phyloP scores from a whole-genome alignment of 2,113 vertebrate species.

The Ptyas mucosa region DNA sequence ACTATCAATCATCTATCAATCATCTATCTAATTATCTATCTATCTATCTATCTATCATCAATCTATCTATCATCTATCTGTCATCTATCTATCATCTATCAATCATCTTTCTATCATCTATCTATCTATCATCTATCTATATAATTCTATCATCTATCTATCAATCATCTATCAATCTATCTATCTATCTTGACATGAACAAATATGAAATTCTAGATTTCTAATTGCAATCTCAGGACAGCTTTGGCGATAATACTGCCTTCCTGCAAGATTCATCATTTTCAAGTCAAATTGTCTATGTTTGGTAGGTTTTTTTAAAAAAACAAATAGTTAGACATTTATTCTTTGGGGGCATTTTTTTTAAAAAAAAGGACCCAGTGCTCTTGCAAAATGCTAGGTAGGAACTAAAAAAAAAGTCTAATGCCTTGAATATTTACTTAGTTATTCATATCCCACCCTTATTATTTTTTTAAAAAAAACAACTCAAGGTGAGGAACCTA shows the following conservation, averaged over 20 bases:
- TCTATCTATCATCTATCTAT: too few relatives aligned
- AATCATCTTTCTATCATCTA: too few relatives aligned
- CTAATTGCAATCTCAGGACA: neutral
- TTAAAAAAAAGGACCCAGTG: neutral
- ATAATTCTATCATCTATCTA: neutral
- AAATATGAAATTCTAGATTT: neutral
- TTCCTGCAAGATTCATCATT: neutral
- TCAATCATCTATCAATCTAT: too few relatives aligned
- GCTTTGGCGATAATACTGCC: neutral
- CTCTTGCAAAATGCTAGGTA: neutral
- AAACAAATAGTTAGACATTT: neutral
- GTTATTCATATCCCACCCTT: neutral
- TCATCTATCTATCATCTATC: too few relatives aligned
- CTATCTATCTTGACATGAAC: neutral
- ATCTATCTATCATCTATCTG: too few relatives aligned
- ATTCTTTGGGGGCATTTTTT: neutral
- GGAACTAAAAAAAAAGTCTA: neutral
- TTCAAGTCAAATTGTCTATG: neutral
- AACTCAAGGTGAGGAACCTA: neutral
- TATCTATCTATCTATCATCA: too few relatives aligned
- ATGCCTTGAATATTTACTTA: neutral
- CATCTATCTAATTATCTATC: too few relatives aligned
- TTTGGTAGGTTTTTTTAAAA: neutral
- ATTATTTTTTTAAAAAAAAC: neutral
- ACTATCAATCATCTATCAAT: too few relatives aligned